These are phyloP conservation scores for Glaucopsyche alexis DNA, from an alignment of 2,888 invertebrate species.

Conservation along the genomic window DNA sequence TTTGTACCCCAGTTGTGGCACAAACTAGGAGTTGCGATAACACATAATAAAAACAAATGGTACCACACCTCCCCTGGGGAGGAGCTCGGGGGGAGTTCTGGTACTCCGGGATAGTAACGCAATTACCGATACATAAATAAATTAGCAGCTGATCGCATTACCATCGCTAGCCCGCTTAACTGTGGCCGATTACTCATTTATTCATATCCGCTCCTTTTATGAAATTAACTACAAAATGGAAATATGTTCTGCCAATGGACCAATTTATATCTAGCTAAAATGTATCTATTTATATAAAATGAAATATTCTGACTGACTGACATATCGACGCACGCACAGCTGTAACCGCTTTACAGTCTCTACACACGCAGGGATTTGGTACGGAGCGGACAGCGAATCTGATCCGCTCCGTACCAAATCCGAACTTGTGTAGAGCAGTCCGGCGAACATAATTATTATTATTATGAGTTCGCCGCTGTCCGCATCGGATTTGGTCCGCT, in stretches of 20 bases:
- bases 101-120: not conserved
- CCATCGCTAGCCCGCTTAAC: not conserved
- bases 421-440: too few relatives aligned
- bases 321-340: too few relatives aligned
- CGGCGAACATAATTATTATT: too few relatives aligned
- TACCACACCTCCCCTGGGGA: not conserved
- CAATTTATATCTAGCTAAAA: not conserved
- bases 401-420: too few relatives aligned
- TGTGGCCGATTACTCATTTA: not conserved
- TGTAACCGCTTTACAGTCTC: too few relatives aligned
- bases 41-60: conserved; percentile 35
- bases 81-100: not conserved
- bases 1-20: not conserved
- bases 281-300: too few relatives aligned
- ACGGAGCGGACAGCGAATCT: too few relatives aligned
- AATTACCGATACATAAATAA: conserved; percentile 25
- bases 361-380: too few relatives aligned
- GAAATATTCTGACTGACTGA: too few relatives aligned
- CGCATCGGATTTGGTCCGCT: too few relatives aligned
- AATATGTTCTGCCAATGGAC: not conserved
- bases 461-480: too few relatives aligned
- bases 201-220: not conserved
- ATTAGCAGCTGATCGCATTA: not conserved
- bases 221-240: conserved; percentile 2
- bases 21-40: not conserved